Evolutionary conservation across 2,797 vertebrate species (phyloP).

Genomic region (Argentina silus): DNA sequence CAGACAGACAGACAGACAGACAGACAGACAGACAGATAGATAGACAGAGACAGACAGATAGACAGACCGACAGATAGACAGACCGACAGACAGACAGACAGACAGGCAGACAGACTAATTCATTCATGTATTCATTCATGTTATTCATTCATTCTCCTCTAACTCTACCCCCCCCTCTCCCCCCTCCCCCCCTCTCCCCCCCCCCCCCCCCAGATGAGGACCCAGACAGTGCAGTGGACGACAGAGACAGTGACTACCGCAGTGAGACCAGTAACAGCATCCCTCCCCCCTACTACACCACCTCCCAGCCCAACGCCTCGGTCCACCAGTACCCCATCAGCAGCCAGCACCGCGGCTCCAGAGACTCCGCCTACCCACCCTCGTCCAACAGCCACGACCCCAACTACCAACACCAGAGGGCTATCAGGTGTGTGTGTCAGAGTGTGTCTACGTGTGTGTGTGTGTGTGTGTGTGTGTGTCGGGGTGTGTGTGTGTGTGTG

Average conservation of each 20-base stretch:
- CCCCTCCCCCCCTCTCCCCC: too few relatives aligned
- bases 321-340: conserved; percentile 96
- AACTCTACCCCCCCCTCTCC: too few relatives aligned
- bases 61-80: too few relatives aligned
- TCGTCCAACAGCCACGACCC: conserved; percentile 81
- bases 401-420: conserved; percentile 86
- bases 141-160: too few relatives aligned
- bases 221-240: conserved; percentile 94
- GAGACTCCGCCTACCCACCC: conserved; percentile 81
- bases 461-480: conserved; percentile 30
- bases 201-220: conserved; percentile 82
- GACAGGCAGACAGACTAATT: too few relatives aligned
- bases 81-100: too few relatives aligned
- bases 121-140: too few relatives aligned
- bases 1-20: too few relatives aligned
- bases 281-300: conserved; percentile 93
- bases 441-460: conserved; percentile 9
- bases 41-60: too few relatives aligned
- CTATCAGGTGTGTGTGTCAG: conserved; percentile 82
- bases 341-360: conserved; percentile 79
- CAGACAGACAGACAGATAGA: too few relatives aligned
- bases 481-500: too few relatives aligned
- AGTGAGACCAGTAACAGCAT: conserved; percentile 99
- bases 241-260: conserved; percentile 97
- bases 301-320: conserved; percentile 95